phyloP scores from a whole-genome alignment of 2,797 vertebrate genomes.

The Melanotaenia maccullochi region DNA sequence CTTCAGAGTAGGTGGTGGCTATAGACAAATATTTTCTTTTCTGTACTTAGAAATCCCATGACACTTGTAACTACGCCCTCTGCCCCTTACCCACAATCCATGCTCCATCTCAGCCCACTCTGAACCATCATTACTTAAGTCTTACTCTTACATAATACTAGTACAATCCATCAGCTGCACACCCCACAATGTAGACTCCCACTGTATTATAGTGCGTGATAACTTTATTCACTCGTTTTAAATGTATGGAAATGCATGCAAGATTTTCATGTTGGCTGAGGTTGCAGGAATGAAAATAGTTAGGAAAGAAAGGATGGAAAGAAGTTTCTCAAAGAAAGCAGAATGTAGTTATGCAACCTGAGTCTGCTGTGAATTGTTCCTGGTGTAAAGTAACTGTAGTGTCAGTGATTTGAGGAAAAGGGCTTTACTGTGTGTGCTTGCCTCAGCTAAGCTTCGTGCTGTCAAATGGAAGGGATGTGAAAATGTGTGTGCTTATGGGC shows the following conservation, averaged over 20 bases:
- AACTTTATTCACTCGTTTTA: conserved; percentile 9
- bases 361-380: conserved; percentile 43
- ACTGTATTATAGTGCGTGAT: conserved; percentile 13
- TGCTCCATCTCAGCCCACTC: conserved; percentile 39
- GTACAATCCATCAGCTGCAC: conserved; percentile 39
- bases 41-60: conserved; percentile 5
- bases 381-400: conserved; percentile 45
- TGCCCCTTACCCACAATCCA: conserved; percentile 30
- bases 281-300: background rate
- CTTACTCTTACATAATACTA: conserved; percentile 59
- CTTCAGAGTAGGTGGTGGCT: background rate
- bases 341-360: conserved; percentile 50
- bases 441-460: conserved; percentile 44
- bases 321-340: conserved; percentile 15
- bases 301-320: background rate
- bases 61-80: conserved; percentile 36
- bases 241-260: conserved; percentile 21
- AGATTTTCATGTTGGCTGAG: conserved; percentile 5
- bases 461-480: conserved; percentile 16
- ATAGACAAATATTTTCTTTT: conserved; percentile 13
- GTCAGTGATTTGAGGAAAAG: conserved; percentile 56
- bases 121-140: conserved; percentile 55
- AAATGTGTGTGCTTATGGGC: conserved; percentile 3
- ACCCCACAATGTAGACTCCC: conserved; percentile 18
- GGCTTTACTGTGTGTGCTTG: conserved; percentile 41